Evolutionary conservation across 2,888 invertebrate genomes (phyloP).

Genomic region (Heteromyza rotundicornis): DNA sequence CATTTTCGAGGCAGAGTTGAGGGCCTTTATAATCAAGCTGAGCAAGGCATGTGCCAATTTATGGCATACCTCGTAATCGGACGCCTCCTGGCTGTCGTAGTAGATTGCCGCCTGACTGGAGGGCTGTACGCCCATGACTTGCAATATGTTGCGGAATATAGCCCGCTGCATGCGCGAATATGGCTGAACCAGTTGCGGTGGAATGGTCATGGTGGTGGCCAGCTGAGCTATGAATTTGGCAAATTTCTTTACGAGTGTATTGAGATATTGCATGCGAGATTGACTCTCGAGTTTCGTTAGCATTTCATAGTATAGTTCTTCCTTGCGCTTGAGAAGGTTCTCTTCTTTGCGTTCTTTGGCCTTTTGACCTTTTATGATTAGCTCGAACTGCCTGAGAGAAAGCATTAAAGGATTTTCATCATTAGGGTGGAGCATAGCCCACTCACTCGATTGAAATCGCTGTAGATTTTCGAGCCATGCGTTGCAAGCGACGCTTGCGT

Average conservation of each 20-base stretch:
- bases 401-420: not conserved
- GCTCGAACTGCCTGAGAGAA: constrained; percentile 44
- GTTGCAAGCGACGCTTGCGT: constrained; percentile 45
- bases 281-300: constrained; percentile 51
- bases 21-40: constrained; percentile 50
- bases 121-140: constrained; percentile 53
- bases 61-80: constrained; percentile 52
- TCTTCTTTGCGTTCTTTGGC: constrained; percentile 46
- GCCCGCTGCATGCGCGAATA: constrained; percentile 56
- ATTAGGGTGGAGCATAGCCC: not conserved
- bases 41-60: constrained; percentile 52
- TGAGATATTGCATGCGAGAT: constrained; percentile 50
- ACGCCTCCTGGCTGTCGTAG: constrained; percentile 49
- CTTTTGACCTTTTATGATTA: constrained; percentile 43
- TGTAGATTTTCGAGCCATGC: constrained; percentile 40
- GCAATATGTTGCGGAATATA: constrained; percentile 52
- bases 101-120: constrained; percentile 46
- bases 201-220: constrained; percentile 53
- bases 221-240: constrained; percentile 50
- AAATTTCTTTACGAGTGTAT: constrained; percentile 52
- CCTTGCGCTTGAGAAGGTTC: constrained; percentile 47
- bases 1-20: constrained; percentile 48
- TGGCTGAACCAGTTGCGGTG: constrained; percentile 49
- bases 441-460: constrained; percentile 46
- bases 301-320: constrained; percentile 52